Conservation (phyloP, 2,113 vertebrate genomes). For the Anseranas semipalmata region DNA sequence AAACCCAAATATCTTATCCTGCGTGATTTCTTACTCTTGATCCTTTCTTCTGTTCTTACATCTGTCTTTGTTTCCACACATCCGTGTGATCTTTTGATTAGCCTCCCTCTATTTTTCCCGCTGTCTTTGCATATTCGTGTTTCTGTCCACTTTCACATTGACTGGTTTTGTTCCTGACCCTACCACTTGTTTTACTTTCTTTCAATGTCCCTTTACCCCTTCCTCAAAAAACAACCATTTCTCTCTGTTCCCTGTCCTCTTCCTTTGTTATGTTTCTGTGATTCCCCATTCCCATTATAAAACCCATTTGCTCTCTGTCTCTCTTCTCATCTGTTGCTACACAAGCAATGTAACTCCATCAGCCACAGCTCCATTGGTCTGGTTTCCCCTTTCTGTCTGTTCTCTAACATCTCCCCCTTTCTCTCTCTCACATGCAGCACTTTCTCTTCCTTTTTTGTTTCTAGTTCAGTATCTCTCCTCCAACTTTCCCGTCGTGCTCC, state of each 20-base stretch:
- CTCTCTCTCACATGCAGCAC: not conserved
- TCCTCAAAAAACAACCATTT: not conserved
- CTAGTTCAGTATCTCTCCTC: not conserved
- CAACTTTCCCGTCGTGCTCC: not conserved
- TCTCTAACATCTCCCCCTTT: not conserved
- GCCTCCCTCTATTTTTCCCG: not conserved
- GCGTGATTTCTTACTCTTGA: not conserved
- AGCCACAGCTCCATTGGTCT: not conserved
- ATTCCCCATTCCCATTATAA: not conserved
- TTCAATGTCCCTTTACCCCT: not conserved
- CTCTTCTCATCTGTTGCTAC: not conserved
- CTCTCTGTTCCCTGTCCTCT: not conserved
- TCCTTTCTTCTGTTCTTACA: not conserved
- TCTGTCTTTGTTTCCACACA: not conserved
- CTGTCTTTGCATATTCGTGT: not conserved
- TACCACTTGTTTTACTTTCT: not conserved
- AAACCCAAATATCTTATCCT: not conserved
- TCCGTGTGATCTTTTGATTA: not conserved
- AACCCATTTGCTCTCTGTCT: not conserved
- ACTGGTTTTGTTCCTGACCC: not conserved
- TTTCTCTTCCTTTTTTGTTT: not conserved
- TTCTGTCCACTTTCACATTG: not conserved
- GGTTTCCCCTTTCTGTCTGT: not conserved
- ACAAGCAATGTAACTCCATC: not conserved
- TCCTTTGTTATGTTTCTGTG: not conserved